Base-by-base conservation (phyloP, 2,113 vertebrate genomes). In the Otolemur garnettii region DNA sequence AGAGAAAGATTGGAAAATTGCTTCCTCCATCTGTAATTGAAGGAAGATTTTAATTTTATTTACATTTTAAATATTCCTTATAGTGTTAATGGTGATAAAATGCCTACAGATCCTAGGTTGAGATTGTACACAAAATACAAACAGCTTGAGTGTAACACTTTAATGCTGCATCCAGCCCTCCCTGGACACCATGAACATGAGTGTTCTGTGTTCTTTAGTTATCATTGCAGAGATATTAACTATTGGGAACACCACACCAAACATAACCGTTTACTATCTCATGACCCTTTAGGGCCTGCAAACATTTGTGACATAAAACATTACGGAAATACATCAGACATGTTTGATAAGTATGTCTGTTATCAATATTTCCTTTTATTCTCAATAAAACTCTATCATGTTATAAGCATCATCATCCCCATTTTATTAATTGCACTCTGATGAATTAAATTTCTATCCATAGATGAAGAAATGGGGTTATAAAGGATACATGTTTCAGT, bases 21-120 rank as follows among this genome's bases (percentile, higher is more conserved):
- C 2, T 66, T 45, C 18, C 85, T 30, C 28, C 30, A 26, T 9
- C 15, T 86, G 9, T 55, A 78, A 55, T 72, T 87, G 81, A 94
- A 75, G 26, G 18, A 82, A 93, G 88, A 82, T 7, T 35, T 35
- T 93, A 1, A 21, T 35, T 95, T 96, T 93, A 86, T 71, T 95
- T 80, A 33, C 12, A 93, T 84, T 93, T 92, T 83, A 45, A 89
- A 42, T 88, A 80, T 71, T 91, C 64, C 28, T 81, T 60, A 81
- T 45, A 77, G 42, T 35, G 28, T 69, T 87, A 57, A 75, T 38
- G 38, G 57, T 89, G 4, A 3, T 26, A 62, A 94, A 94, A 71
- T 57, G 7, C 26, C 26, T 83, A 91, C 45, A 83, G 22, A 80
- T 79, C 5, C 89, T 72, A 87, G n/a, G 21, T 17, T 91, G 35